Conservation (phyloP, 2,888 invertebrate species). For the Orthonychiurus folsomi region DNA sequence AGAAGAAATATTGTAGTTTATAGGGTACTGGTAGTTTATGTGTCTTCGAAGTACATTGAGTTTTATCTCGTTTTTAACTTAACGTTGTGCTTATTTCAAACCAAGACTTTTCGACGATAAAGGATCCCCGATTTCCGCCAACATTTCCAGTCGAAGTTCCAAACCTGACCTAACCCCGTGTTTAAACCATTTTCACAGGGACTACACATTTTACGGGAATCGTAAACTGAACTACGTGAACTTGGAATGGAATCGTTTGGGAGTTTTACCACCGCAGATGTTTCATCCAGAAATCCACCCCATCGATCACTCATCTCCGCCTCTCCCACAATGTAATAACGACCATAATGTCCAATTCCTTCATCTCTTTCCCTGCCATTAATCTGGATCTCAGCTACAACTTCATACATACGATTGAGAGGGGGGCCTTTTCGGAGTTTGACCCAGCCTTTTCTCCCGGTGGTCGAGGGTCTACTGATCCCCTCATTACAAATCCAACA, state of each 20-base stretch:
- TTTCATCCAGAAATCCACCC: conserved; percentile 55
- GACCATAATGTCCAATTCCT: conserved; percentile 27
- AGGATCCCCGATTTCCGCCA: too few relatives aligned
- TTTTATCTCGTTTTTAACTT: too few relatives aligned
- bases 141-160: too few relatives aligned
- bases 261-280: conserved; percentile 58
- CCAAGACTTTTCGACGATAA: too few relatives aligned
- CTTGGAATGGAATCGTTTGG: conserved; percentile 73
- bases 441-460: background rate
- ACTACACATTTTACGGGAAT: conserved; percentile 49
- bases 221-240: conserved; percentile 68
- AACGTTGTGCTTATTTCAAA: too few relatives aligned
- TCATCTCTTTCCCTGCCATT: conserved; percentile 37
- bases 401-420: conserved; percentile 27
- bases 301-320: conserved; percentile 65
- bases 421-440: conserved; percentile 13
- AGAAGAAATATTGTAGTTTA: too few relatives aligned
- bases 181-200: conserved; percentile 25
- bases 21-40: too few relatives aligned
- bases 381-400: conserved; percentile 52
- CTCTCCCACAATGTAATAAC: conserved; percentile 49
- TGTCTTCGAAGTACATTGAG: too few relatives aligned
- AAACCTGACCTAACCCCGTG: too few relatives aligned
- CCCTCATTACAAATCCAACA: background rate
- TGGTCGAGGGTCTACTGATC: conserved; percentile 42